Base-by-base conservation (phyloP, 2,797 vertebrate genomes). In the Pempheris klunzingeri region DNA sequence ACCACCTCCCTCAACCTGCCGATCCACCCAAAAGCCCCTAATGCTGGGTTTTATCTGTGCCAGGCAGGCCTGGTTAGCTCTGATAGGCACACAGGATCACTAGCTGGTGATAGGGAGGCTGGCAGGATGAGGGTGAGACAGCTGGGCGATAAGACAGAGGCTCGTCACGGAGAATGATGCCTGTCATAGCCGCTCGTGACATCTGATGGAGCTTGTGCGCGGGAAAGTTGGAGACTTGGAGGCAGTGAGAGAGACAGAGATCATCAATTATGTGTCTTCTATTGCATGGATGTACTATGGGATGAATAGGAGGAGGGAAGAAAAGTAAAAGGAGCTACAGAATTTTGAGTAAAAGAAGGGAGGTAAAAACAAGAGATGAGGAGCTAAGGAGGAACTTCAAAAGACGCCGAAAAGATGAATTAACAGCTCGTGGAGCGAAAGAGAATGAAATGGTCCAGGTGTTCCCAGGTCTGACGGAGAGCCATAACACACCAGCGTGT, bases 1-100 rank as follows among this genome's bases (percentile, higher is more conserved):
- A 80, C 78, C 71, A 83, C 74, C 71, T 81, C 73, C 67, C 67
- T 79, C 72, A 79, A 81, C 70, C 71, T 28, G 12, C 53, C 13
- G 22, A 87, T 71, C 77, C 69, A 80, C 75, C 80, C 71, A 71
- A 87, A 88, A 82, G 41, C 71, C 64, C 68, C 71, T 68, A 66
- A 77, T 85, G 82, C 54, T 12, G 32, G 24, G 69, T 74, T 92
- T 87, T 92, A 92, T 92, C 91, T 82, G 75, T 57, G 78, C 82
- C 84, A 82, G 46, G 78, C 90, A 91, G 89, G 71, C 81, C 78
- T 86, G 90, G 88, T 87, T 80, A 83, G 82, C 87, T 71, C 75
- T 75, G 88, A 92, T 86, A 89, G 87, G 88, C 86, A 86, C 66
- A 64, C 52, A 52, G 81, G 85, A 93, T 89, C 78, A 80, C 73